Base-by-base conservation (phyloP, 2,113 vertebrate genomes). In the Rhea americana region DNA sequence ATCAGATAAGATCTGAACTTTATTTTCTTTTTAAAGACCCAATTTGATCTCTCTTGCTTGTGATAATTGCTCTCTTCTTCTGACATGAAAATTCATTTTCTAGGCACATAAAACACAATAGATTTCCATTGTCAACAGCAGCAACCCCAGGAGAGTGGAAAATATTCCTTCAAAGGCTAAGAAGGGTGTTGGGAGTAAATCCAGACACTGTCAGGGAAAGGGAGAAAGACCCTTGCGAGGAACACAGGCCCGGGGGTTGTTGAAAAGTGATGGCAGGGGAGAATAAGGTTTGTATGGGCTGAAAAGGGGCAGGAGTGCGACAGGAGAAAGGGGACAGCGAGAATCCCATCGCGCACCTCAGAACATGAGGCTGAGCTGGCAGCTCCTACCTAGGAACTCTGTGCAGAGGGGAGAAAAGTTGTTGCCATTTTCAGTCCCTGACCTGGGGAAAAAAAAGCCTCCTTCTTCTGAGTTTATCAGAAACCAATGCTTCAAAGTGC, bases 21-120 rank as follows among this genome's bases (percentile, higher is more conserved):
- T 96, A 95, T 96, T 96, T 96, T 96, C 94, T 96, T 96, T 97
- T 95, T 95, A 94, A 96, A 96, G 94, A 96, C 94, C 96, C 94
- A 96, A 95, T 96, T 96, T 96, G 90, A 95, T 95, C 93, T 95
- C 92, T 93, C 94, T 94, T 95, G 89, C 94, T 94, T 95, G 93
- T 94, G 96, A 93, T 95, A 95, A 96, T 96, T 93, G 93, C 93
- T 93, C 96, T 96, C 93, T 94, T 96, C 92, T 94, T 95, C 94
- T 96, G 93, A 96, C 96, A 94, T 95, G 92, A 88, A 96, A 96
- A 97, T 96, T 95, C 95, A 96, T 96, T 97, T 96, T 95, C 94
- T 86, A 94, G 91, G 94, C 94, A 94, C 94, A 96, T 94, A 95
- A 94, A 96, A 94, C 93, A 96, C 92, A 96, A 96, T 90, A 93